phyloP scores from a whole-genome alignment of 2,797 vertebrate genomes.

The Poecilia wingei region DNA sequence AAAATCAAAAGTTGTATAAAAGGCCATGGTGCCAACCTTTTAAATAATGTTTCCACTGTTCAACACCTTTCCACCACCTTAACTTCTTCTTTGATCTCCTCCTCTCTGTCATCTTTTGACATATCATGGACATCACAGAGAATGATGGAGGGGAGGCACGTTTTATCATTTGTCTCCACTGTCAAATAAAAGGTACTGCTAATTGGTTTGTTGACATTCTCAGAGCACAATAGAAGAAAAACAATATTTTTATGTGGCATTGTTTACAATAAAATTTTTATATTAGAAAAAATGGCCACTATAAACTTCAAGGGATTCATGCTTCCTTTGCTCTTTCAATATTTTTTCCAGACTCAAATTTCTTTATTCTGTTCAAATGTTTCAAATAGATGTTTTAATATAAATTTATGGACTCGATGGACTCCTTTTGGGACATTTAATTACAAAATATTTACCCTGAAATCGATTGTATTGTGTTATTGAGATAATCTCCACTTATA shows the following conservation, averaged over 20 bases:
- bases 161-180: conserved; percentile 83
- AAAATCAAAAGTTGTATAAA: background rate
- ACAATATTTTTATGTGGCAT: background rate
- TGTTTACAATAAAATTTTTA: background rate
- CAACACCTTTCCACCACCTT: conserved; percentile 83
- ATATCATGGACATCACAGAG: conserved; percentile 91
- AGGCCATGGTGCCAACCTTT: background rate
- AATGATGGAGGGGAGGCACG: conserved; percentile 87
- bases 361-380: background rate
- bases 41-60: conserved; percentile 37
- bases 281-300: background rate
- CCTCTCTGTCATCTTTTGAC: conserved; percentile 76
- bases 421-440: background rate
- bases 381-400: background rate
- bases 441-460: too few relatives aligned
- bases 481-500: background rate
- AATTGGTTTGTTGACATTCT: conserved; percentile 20
- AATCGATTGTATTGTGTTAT: background rate
- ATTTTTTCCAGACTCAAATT: background rate
- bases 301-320: too few relatives aligned
- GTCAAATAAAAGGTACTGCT: conserved; percentile 17
- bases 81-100: conserved; percentile 81
- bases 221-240: background rate
- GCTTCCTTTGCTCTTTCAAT: background rate
- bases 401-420: background rate